Percentiles rank a stretch among this genome's conserved stretches.
These are phyloP conservation scores for Sinocyclocheilus maitianheensis DNA, from an alignment of 2,113 vertebrate genomes.

Conservation along the genomic window DNA sequence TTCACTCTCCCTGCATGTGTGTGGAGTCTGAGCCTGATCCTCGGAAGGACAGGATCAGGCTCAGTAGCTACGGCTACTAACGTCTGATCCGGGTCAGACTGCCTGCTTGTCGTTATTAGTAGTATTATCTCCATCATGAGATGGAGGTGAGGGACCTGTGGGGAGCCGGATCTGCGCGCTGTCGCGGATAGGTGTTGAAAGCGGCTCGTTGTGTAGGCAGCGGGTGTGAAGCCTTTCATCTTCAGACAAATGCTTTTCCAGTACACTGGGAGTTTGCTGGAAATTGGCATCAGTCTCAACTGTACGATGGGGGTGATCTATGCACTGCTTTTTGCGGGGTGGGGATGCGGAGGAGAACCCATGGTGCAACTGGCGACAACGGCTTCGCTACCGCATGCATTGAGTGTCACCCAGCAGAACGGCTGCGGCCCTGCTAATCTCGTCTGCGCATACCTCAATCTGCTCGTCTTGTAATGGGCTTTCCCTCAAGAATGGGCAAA, in stretches of 20 bases:
- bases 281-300: slow-evolving; percentile 63
- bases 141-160: slow-evolving; percentile 21
- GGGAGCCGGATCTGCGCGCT: slow-evolving; percentile 59
- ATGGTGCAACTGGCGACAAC: slow-evolving; percentile 72
- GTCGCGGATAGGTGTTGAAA: slow-evolving; percentile 77
- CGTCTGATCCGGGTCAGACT: slow-evolving; percentile 32
- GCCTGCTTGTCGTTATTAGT: slow-evolving; percentile 34
- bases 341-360: slow-evolving; percentile 61
- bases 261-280: slow-evolving; percentile 64
- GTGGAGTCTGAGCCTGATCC: slow-evolving; percentile 9
- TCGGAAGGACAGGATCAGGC: not conserved
- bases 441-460: slow-evolving; percentile 69
- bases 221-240: slow-evolving; percentile 80
- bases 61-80: slow-evolving; percentile 12
- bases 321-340: slow-evolving; percentile 48
- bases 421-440: slow-evolving; percentile 60
- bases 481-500: slow-evolving; percentile 64
- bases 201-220: slow-evolving; percentile 75
- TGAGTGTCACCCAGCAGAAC: slow-evolving; percentile 51
- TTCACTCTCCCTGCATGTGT: slow-evolving; percentile 69
- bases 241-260: slow-evolving; percentile 76
- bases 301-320: slow-evolving; percentile 49
- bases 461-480: slow-evolving; percentile 71
- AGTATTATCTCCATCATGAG: slow-evolving; percentile 41
- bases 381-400: slow-evolving; percentile 57